These are phyloP conservation scores for Ormyrus nitidulus DNA, from an alignment of 2,888 invertebrate species.

Conservation along the genomic window DNA sequence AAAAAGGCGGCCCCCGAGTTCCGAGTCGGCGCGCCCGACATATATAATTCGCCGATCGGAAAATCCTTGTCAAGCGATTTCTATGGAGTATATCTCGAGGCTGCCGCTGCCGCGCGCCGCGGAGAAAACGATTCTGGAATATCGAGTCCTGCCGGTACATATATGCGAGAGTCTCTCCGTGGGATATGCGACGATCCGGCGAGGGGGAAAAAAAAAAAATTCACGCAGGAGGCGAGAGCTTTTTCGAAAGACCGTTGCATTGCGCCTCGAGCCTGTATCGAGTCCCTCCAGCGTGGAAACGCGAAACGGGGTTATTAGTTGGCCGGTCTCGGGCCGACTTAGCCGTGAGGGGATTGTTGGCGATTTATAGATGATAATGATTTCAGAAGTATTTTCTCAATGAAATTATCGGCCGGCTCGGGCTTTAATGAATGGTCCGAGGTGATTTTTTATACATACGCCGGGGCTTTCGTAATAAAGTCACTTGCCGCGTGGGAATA, in stretches of 20 bases:
- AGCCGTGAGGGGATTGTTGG: not conserved
- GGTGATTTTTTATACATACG: too few relatives aligned
- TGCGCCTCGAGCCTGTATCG: too few relatives aligned
- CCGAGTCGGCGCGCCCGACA: slow-evolving; percentile 24
- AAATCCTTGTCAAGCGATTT: slow-evolving; percentile 39
- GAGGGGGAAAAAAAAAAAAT: slow-evolving; percentile 6
- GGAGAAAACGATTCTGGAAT: slow-evolving; percentile 52
- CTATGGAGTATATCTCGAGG: slow-evolving; percentile 5
- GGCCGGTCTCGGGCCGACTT: too few relatives aligned
- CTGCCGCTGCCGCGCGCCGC: not conserved
- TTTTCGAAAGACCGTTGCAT: slow-evolving; percentile 10
- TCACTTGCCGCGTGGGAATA: too few relatives aligned
- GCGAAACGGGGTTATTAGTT: too few relatives aligned
- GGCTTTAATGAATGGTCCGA: too few relatives aligned
- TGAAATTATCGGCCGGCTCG: too few relatives aligned
- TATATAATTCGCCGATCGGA: slow-evolving; percentile 19
- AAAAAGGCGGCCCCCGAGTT: slow-evolving; percentile 30
- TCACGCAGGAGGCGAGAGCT: not conserved
- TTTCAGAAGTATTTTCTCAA: not conserved
- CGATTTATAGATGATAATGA: slow-evolving; percentile 24
- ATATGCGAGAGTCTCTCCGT: too few relatives aligned
- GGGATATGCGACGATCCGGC: too few relatives aligned
- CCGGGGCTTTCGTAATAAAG: too few relatives aligned
- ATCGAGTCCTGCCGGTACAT: slow-evolving; percentile 38
- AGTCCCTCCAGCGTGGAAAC: too few relatives aligned